A percentile compares a stretch with the other conserved stretches of the same genome.
Conservation (phyloP, 2,797 vertebrate species). For the Sitta carolinensis region DNA sequence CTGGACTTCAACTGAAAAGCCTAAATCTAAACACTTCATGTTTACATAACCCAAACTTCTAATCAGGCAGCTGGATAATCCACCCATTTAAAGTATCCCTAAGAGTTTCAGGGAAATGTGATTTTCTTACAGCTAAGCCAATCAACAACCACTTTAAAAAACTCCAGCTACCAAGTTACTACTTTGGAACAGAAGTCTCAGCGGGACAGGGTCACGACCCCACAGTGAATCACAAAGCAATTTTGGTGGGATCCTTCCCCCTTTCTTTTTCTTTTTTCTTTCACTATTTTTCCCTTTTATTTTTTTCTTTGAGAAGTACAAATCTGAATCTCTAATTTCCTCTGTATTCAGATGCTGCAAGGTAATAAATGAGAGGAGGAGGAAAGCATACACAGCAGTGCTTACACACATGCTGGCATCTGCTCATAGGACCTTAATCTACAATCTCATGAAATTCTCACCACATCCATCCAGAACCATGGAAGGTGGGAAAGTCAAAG, state of each 20-base stretch:
- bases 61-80: constrained; percentile 81
- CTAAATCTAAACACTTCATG: constrained; percentile 81
- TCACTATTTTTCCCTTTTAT: background rate
- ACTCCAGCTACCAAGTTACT: constrained; percentile 55
- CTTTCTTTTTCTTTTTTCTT: background rate
- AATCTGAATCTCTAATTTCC: constrained; percentile 60
- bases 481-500: background rate
- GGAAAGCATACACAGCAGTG: background rate
- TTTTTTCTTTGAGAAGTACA: background rate
- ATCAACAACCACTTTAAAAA: constrained; percentile 73
- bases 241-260: constrained; percentile 50
- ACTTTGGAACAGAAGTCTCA: constrained; percentile 51
- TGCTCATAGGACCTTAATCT: background rate
- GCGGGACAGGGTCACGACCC: constrained; percentile 36
- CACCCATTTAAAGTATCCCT: constrained; percentile 78
- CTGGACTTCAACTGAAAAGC: constrained; percentile 77
- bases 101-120: constrained; percentile 78
- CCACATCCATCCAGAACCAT: background rate
- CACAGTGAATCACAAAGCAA: constrained; percentile 61
- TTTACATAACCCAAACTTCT: constrained; percentile 83
- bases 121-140: constrained; percentile 77
- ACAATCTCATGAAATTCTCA: background rate
- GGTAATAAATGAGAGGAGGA: constrained; percentile 15
- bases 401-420: background rate
- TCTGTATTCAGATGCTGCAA: constrained; percentile 32